phyloP scores from a whole-genome alignment of 2,113 vertebrate genomes.

The Dermatemys mawii region DNA sequence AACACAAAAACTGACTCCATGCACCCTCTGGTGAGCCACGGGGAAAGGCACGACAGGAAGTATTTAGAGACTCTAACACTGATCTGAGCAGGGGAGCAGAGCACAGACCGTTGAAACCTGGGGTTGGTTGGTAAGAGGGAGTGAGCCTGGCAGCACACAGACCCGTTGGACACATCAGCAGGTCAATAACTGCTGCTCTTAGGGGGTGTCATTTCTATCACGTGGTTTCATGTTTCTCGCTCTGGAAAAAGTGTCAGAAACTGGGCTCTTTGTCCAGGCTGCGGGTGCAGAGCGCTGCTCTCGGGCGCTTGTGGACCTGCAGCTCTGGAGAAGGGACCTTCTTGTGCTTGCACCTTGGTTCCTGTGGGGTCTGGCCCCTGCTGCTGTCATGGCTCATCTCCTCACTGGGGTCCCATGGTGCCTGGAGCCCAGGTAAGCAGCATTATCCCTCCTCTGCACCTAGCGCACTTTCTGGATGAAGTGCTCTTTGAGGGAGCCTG shows the following conservation, averaged over 20 bases:
- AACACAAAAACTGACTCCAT: not conserved
- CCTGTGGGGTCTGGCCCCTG: not conserved
- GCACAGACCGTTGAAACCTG: not conserved
- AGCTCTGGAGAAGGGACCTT: not conserved
- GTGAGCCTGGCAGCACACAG: not conserved
- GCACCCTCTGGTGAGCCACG: not conserved
- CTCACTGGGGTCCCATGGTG: not conserved
- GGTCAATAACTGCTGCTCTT: not conserved
- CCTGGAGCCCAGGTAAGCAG: not conserved
- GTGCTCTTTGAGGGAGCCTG: not conserved
- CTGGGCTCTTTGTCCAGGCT: not conserved
- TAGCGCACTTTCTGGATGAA: not conserved
- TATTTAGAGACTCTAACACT: not conserved
- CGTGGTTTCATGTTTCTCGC: not conserved
- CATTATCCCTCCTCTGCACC: not conserved
- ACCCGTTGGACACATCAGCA: not conserved
- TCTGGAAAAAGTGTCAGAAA: not conserved
- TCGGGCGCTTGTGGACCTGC: not conserved
- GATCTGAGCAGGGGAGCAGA: not conserved
- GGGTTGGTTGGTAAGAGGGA: not conserved
- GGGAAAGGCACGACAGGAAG: not conserved
- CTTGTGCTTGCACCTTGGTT: not conserved
- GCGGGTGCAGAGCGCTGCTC: not conserved
- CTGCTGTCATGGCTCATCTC: not conserved
- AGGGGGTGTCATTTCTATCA: accelerated